A percentile compares a stretch with the other conserved stretches of the same genome.
Evolutionary conservation across 1,140 invertebrate genomes (phyloP).

Genomic region (Elysia chlorotica): DNA sequence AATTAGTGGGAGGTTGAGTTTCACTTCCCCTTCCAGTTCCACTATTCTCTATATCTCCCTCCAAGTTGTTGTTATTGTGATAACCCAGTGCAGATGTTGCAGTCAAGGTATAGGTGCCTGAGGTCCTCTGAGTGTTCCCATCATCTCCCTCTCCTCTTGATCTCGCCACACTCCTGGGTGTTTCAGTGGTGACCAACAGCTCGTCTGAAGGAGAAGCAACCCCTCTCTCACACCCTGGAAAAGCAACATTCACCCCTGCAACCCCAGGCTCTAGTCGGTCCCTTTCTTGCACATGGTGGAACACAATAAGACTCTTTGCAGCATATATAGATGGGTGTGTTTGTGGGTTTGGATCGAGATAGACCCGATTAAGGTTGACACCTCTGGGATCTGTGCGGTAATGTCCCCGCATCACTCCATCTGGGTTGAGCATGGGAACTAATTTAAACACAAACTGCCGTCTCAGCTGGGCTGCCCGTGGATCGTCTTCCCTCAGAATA

Average conservation of each 20-base stretch:
- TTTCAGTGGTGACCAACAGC: not conserved
- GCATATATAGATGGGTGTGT: conserved; percentile 63
- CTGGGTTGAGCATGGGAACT: conserved; percentile 91
- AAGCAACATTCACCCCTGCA: conserved; percentile 39
- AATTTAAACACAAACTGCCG: conserved; percentile 90
- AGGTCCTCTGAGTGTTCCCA: not conserved
- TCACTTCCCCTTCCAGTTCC: no score
- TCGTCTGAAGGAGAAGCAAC: conserved; percentile 6
- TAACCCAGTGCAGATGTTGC: conserved; percentile 14
- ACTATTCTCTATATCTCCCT: no score
- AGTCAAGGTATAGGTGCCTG: not conserved
- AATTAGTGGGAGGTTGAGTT: no score
- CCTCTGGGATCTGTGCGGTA: conserved; percentile 84
- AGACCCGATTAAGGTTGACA: conserved; percentile 62
- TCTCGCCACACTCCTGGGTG: not conserved
- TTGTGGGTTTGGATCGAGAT: conserved; percentile 57
- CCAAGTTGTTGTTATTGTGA: not conserved
- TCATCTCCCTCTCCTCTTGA: not conserved
- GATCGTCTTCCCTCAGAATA: conserved; percentile 58
- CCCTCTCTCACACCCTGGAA: conserved; percentile 28
- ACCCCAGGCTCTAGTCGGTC: conserved; percentile 31
- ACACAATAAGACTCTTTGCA: conserved; percentile 60
- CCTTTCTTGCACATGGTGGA: conserved; percentile 57
- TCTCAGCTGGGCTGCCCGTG: conserved; percentile 53
- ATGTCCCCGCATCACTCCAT: conserved; percentile 87